Percentiles rank a stretch among this genome's conserved stretches.
phyloP scores from a whole-genome alignment of 2,888 invertebrate species.

The Agonopterix subpropinquella region DNA sequence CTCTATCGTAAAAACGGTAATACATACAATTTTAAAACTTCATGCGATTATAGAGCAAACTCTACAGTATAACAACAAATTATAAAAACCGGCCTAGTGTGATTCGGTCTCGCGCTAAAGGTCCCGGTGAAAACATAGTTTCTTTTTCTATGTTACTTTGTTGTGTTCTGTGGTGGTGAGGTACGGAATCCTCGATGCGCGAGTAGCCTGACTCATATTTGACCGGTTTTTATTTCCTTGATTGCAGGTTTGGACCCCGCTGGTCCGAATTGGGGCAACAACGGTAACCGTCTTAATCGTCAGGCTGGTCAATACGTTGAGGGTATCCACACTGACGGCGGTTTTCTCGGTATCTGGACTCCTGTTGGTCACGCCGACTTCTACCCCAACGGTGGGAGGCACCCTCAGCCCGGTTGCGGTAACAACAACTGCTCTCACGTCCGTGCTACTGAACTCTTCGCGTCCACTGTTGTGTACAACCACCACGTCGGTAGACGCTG shows the following conservation, averaged over 20 bases:
- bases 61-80: no score
- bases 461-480: conserved; percentile 19
- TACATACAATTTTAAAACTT: no score
- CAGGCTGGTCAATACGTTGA: conserved; percentile 32
- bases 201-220: no score
- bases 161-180: no score
- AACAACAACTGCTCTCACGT: conserved; percentile 8
- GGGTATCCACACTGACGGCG: conserved; percentile 37
- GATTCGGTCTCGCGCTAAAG: no score
- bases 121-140: no score
- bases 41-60: no score
- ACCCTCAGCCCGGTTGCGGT: conserved; percentile 30
- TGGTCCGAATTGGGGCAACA: conserved; percentile 31
- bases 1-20: no score
- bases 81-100: no score
- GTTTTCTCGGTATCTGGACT: conserved; percentile 29
- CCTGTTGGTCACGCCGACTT: conserved; percentile 32
- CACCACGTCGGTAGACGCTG: conserved; percentile 26
- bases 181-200: no score
- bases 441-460: conserved; percentile 13
- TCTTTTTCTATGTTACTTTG: no score
- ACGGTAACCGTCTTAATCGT: conserved; percentile 21
- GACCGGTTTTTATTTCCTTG: no score
- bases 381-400: conserved; percentile 35
- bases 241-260: conserved; percentile 40